Conservation (phyloP, 2,797 vertebrate species). For the Coluber constrictor region DNA sequence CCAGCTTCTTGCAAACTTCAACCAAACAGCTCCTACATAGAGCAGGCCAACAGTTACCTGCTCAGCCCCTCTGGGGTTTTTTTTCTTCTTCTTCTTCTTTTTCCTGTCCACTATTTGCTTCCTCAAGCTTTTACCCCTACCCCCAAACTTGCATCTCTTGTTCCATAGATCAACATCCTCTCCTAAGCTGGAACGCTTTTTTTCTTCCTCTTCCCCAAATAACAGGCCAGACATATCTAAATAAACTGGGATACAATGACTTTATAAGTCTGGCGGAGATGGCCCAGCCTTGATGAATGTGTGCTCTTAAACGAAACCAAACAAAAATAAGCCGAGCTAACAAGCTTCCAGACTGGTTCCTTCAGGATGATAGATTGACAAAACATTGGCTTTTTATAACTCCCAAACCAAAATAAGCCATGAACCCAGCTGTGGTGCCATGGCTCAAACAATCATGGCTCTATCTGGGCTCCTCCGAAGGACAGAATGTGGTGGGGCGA, state of each 20-base stretch:
- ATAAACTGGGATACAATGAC: constrained; percentile 33
- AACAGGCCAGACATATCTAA: constrained; percentile 33
- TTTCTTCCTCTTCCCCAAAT: constrained; percentile 1
- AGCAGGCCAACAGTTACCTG: constrained; percentile 8
- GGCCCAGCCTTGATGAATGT: background rate
- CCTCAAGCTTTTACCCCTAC: background rate
- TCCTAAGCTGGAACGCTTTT: constrained; percentile 41
- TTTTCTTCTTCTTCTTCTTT: background rate
- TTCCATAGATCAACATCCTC: background rate
- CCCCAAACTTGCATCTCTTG: constrained; percentile 23
- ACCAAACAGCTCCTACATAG: background rate
- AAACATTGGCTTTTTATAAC: constrained; percentile 67
- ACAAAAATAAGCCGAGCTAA: constrained; percentile 35
- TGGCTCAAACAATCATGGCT: constrained; percentile 63
- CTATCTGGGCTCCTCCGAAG: constrained; percentile 56
- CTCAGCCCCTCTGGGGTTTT: background rate
- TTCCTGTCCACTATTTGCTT: background rate
- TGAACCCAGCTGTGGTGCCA: constrained; percentile 40
- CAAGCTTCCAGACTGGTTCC: constrained; percentile 51
- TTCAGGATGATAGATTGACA: constrained; percentile 56
- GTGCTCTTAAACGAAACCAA: constrained; percentile 46
- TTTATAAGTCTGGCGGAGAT: constrained; percentile 17
- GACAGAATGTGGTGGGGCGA: constrained; percentile 46
- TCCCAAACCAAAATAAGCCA: constrained; percentile 58
- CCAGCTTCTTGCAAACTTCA: background rate